Evolutionary conservation across 2,888 invertebrate genomes (phyloP).

Genomic region (Himalopsyche kuldschensis): DNA sequence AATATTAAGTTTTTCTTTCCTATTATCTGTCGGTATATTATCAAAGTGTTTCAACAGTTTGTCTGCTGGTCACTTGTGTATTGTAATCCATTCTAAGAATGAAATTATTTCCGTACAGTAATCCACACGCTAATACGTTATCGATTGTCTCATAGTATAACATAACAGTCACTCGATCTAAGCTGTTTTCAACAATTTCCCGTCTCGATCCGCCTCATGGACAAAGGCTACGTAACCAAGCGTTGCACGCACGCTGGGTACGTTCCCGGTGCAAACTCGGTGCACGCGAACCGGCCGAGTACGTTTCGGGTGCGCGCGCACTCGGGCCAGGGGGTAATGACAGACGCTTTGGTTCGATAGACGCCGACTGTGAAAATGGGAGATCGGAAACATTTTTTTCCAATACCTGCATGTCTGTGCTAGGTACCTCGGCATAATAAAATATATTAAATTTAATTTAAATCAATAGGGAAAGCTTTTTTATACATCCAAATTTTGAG

Average conservation of each 20-base stretch:
- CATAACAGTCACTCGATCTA: neutral
- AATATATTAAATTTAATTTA: too few species aligned
- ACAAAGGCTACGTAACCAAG: neutral
- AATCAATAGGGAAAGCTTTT: too few species aligned
- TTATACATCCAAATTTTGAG: too few species aligned
- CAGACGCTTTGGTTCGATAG: neutral
- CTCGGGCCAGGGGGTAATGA: neutral
- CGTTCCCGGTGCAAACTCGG: slow-evolving; percentile 9
- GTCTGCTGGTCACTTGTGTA: neutral
- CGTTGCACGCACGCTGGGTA: neutral
- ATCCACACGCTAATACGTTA: neutral
- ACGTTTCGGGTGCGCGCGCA: slow-evolving; percentile 26
- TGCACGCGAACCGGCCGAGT: slow-evolving; percentile 24
- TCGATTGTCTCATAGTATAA: neutral
- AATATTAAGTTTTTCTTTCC: too few species aligned
- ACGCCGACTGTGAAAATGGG: neutral
- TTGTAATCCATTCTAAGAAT: neutral
- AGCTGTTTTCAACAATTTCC: neutral
- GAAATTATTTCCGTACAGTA: neutral
- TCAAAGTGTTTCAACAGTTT: neutral
- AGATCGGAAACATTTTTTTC: neutral
- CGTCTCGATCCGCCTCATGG: neutral
- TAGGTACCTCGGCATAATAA: too few species aligned
- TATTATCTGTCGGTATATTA: too few species aligned
- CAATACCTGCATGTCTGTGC: too few species aligned